Evolutionary conservation across 2,797 vertebrate species (phyloP).

Genomic region (Dromococcyx pavoninus): DNA sequence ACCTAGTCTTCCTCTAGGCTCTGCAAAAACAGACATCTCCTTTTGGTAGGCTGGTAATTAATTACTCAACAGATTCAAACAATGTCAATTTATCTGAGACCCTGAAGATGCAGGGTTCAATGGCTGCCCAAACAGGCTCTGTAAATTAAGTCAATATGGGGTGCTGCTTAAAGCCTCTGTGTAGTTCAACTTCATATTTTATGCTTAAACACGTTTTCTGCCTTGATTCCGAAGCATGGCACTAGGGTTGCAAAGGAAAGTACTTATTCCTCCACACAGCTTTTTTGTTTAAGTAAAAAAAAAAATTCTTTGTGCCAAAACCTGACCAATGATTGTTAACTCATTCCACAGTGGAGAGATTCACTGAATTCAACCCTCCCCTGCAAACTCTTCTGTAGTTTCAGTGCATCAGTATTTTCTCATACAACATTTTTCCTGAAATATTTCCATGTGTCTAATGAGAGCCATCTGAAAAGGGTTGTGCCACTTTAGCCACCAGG

Average conservation of each 20-base stretch:
- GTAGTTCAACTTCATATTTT: background rate
- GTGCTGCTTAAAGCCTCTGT: background rate
- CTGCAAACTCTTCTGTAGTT: background rate
- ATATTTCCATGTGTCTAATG: background rate
- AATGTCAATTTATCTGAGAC: background rate
- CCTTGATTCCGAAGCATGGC: background rate
- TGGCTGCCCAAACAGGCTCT: background rate
- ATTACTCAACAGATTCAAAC: background rate
- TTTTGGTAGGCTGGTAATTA: slow-evolving; percentile 2
- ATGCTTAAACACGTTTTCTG: background rate
- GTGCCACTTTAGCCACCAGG: background rate
- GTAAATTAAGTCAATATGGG: background rate
- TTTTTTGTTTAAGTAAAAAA: background rate
- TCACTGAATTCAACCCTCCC: background rate
- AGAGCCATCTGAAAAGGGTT: background rate
- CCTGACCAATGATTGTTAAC: background rate
- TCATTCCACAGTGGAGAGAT: background rate
- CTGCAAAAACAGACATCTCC: background rate
- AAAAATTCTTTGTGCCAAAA: background rate
- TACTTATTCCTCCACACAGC: background rate
- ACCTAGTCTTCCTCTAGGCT: background rate
- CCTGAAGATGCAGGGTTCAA: background rate
- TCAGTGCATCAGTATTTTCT: background rate
- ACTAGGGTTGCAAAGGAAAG: background rate
- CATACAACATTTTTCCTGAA: background rate